phyloP scores from a whole-genome alignment of 2,113 vertebrate genomes.

The Hystrix cristata region DNA sequence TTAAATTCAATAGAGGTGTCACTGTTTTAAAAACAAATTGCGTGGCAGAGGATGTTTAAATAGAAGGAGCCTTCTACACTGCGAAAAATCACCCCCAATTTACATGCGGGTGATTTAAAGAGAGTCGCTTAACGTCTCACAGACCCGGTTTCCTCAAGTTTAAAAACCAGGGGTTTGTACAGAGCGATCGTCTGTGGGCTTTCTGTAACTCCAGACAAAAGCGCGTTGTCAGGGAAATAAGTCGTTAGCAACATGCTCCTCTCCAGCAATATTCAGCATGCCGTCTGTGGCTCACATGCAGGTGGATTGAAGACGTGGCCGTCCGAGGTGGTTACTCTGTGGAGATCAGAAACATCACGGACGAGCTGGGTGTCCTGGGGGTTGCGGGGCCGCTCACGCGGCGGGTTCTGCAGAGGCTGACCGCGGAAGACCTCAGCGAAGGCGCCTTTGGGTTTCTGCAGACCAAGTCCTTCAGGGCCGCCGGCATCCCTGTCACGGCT shows the following conservation, averaged over 20 bases:
- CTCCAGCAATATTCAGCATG: background rate
- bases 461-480: conserved; percentile 91
- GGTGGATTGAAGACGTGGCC: conserved; percentile 95
- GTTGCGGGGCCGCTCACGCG: conserved; percentile 94
- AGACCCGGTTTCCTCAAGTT: conserved; percentile 30
- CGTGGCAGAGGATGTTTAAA: background rate
- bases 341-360: conserved; percentile 93
- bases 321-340: conserved; percentile 89
- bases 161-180: conserved; percentile 25
- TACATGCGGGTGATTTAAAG: conserved; percentile 18
- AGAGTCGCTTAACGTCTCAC: conserved; percentile 2
- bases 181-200: background rate
- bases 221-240: conserved; percentile 2
- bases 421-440: conserved; percentile 93
- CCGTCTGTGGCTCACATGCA: conserved; percentile 79
- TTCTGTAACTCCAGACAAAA: conserved; percentile 27
- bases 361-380: conserved; percentile 95
- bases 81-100: conserved; percentile 43
- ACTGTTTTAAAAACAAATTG: conserved; percentile 25
- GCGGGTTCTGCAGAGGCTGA: conserved; percentile 95
- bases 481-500: conserved; percentile 90
- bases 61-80: background rate
- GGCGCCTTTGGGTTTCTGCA: conserved; percentile 95
- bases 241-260: background rate
- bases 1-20: conserved; percentile 61